Conservation (phyloP, 2,888 invertebrate genomes). For the Eristalis arbustorum region DNA sequence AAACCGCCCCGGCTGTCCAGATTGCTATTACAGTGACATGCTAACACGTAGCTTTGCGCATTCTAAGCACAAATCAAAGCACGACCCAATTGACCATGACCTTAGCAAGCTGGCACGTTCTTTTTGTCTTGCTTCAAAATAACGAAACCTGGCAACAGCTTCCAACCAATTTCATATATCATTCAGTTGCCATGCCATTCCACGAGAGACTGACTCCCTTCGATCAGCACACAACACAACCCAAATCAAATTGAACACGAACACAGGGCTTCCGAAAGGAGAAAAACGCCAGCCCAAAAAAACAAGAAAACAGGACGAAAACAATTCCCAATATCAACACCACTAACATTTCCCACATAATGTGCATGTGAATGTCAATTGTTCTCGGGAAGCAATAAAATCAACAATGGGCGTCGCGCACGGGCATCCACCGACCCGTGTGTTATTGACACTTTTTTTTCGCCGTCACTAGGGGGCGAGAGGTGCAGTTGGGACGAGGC, state of each 20-base stretch:
- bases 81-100: not conserved
- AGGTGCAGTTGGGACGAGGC: not conserved
- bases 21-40: not conserved
- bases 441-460: conserved; percentile 38
- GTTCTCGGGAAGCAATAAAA: conserved; percentile 43
- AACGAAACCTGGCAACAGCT: not conserved
- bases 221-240: not conserved
- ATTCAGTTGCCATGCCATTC: not conserved
- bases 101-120: not conserved
- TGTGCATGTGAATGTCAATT: conserved; percentile 42
- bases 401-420: conserved; percentile 34
- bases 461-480: not conserved
- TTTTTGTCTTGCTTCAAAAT: not conserved
- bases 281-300: not conserved
- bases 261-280: not conserved
- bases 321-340: conserved; percentile 40
- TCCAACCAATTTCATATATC: conserved; percentile 9
- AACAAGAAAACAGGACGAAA: not conserved
- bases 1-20: not conserved
- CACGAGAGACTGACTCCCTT: not conserved
- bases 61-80: not conserved
- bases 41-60: not conserved
- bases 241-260: conserved; percentile 32
- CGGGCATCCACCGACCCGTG: conserved; percentile 29
- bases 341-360: conserved; percentile 36